Base-by-base conservation (phyloP, 1,140 invertebrate species). In the Lordiphosa stackelbergi region DNA sequence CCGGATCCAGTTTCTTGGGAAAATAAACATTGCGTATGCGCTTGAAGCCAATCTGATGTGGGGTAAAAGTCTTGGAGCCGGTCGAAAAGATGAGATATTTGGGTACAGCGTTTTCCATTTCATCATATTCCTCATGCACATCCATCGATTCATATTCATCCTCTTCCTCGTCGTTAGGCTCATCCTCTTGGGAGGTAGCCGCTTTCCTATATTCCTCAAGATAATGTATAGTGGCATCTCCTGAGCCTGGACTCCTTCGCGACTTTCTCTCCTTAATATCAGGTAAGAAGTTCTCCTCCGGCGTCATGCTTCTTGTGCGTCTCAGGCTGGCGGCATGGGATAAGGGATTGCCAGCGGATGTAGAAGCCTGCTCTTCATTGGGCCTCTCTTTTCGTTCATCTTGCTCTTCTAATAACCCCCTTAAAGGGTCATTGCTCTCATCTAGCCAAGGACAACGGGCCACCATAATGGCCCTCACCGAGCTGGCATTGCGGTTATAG, bases 31-130 rank as follows among this genome's bases (percentile, higher is more conserved):
- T 90, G 65, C 92, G 91, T 45, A 97, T 94, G 72, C 92, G 90
- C 86, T 96, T 96, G 60, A 97, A 94, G 31, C 93, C 94, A 63
- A 97, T 94, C 89, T 96, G 94, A 90, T 97, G 95, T 0, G 95
- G 95, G 2, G 94, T 95, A 70, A 94, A 96, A 0, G 95, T 96
- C 87, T 94, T 92, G 7, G 93, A 93, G 0, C 95, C 95, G 46
- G 93, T 95, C 5, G 95, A 95, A 86, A 96, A 97, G 63, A 97
- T 96, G 10, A 97, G 89, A 85, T 93, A 94, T 85, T 95, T 95
- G 59, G 86, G 84, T 34, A 85, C 56, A 40, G 53, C 69, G 19
- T 75, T 89, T 51, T 91, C 90, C 48, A 89, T 87, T 48, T 91
- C 90, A 59, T 90, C 81, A 54, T 84, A 84, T 24, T 87, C 85